Percentiles rank a stretch among this genome's conserved stretches.
Conservation (phyloP, 2,113 vertebrate species). For the Propithecus coquereli region DNA sequence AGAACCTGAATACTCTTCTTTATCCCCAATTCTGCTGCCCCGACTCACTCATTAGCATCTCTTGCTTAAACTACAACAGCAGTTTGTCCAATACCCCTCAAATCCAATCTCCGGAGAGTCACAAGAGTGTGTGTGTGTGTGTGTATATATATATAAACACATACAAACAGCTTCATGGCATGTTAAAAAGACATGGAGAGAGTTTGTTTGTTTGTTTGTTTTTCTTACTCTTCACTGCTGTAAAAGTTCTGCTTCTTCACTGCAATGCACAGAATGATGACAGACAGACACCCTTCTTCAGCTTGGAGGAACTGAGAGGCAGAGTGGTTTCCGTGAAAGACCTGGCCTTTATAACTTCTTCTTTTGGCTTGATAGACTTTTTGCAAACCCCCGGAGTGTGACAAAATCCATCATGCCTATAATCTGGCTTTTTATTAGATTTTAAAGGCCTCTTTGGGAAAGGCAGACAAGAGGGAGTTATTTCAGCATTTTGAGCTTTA, state of each 20-base stretch:
- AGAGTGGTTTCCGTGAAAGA: neutral
- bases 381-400: neutral
- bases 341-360: neutral
- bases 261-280: neutral
- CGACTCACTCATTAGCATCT: neutral
- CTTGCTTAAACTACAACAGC: neutral
- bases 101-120: neutral
- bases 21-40: neutral
- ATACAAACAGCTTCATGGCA: neutral
- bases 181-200: neutral
- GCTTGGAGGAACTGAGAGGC: neutral
- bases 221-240: neutral
- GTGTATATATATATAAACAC: neutral
- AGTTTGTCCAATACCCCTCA: neutral
- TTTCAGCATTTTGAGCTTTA: constrained; percentile 22
- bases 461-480: neutral
- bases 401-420: neutral
- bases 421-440: constrained; percentile 10
- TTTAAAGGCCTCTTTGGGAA: constrained; percentile 12
- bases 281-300: neutral
- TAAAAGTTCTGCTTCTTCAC: neutral
- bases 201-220: neutral
- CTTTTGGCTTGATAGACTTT: neutral
- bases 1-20: neutral
- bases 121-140: neutral